A percentile compares a stretch with the other conserved stretches of the same genome.
Evolutionary conservation across 2,888 invertebrate genomes (phyloP).

Genomic region (Neoitamus cyanurus): DNA sequence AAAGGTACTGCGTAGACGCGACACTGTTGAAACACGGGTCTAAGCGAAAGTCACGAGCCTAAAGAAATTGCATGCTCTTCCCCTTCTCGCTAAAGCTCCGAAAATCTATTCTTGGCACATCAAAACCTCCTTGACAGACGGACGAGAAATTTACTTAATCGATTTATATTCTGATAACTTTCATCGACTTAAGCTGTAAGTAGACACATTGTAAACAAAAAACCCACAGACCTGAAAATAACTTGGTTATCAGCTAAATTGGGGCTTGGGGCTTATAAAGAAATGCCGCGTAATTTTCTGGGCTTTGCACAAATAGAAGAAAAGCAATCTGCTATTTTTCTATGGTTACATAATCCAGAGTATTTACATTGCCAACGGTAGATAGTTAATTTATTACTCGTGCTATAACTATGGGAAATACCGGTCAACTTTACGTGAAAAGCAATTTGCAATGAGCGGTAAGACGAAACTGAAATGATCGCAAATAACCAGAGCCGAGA

Average conservation of each 20-base stretch:
- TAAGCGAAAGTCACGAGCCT: background rate
- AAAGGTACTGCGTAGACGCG: background rate
- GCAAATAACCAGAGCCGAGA: background rate
- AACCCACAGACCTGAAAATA: background rate
- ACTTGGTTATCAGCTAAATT: background rate
- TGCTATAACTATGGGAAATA: background rate
- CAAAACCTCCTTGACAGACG: background rate
- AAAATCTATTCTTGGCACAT: background rate
- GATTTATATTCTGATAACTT: background rate
- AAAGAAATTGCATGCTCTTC: background rate
- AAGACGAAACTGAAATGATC: background rate
- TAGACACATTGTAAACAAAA: background rate
- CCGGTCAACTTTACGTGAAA: background rate
- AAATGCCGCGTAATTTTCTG: background rate
- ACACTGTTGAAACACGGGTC: background rate
- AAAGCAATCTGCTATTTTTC: background rate
- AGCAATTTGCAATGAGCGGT: background rate
- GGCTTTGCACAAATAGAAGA: background rate
- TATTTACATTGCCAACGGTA: background rate
- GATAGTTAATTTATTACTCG: background rate
- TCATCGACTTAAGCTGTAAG: background rate
- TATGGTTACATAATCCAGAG: background rate
- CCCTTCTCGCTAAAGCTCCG: background rate
- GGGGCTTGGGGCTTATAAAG: background rate
- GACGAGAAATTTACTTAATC: background rate